phyloP scores from a whole-genome alignment of 2,888 invertebrate species.

The Polydrusus pterygomalis region DNA sequence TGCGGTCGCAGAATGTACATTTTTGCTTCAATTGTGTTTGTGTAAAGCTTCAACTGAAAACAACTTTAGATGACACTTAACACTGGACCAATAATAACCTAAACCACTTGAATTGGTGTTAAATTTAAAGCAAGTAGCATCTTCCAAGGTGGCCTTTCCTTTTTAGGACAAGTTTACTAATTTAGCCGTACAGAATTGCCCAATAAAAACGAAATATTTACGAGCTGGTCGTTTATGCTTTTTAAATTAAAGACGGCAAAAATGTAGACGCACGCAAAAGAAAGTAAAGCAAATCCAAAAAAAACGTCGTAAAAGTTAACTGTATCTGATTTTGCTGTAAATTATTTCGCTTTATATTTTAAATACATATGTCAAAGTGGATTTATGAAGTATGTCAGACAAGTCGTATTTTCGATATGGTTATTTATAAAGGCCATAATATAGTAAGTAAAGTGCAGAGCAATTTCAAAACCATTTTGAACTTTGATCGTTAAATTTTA shows the following conservation, averaged over 20 bases:
- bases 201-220: constrained; percentile 45
- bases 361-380: constrained; percentile 46
- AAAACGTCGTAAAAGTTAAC: constrained; percentile 46
- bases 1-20: too few species aligned
- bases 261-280: constrained; percentile 38
- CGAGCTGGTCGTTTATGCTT: constrained; percentile 45
- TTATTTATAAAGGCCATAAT: constrained; percentile 30
- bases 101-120: constrained; percentile 30
- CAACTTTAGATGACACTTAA: constrained; percentile 26
- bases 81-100: constrained; percentile 18
- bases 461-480: constrained; percentile 3
- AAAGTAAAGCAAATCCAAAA: constrained; percentile 47
- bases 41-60: not conserved
- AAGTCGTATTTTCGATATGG: constrained; percentile 39
- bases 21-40: too few species aligned
- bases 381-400: constrained; percentile 46
- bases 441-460: not conserved
- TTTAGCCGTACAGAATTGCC: constrained; percentile 44
- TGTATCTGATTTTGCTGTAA: constrained; percentile 47
- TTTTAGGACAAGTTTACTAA: constrained; percentile 38
- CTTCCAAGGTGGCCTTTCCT: constrained; percentile 42
- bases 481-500: constrained; percentile 14
- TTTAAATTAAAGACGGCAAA: constrained; percentile 41
- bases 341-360: constrained; percentile 50
- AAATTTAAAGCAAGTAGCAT: constrained; percentile 38